A percentile compares a stretch with the other conserved stretches of the same genome.
These are phyloP conservation scores for Moxostoma hubbsi DNA, from an alignment of 2,797 vertebrate species.

Conservation along the genomic window DNA sequence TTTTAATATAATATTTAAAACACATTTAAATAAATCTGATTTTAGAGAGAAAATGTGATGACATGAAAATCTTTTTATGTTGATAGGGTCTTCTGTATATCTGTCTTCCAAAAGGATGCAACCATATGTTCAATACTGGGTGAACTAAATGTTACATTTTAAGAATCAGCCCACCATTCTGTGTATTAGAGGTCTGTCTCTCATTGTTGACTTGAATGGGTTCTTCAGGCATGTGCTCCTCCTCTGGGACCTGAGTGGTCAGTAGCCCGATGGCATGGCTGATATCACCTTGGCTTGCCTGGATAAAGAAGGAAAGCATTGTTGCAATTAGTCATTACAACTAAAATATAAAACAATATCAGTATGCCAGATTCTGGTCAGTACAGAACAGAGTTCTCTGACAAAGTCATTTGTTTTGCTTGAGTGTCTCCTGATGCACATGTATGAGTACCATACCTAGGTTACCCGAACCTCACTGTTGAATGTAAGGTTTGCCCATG, in stretches of 20 bases:
- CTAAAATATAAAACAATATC: not conserved
- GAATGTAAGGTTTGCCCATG: not conserved
- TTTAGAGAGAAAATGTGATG: slow-evolving; percentile 2
- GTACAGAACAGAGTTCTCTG: not conserved
- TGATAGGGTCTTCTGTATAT: not conserved
- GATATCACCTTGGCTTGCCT: slow-evolving; percentile 92
- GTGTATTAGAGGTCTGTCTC: not conserved
- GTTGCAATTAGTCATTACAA: not conserved
- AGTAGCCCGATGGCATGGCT: slow-evolving; percentile 89
- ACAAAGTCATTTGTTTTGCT: not conserved
- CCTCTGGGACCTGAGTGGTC: slow-evolving; percentile 75
- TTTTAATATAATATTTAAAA: no score
- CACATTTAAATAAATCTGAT: not conserved
- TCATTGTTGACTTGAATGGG: slow-evolving; percentile 67
- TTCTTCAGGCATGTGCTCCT: slow-evolving; percentile 69
- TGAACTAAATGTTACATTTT: no score
- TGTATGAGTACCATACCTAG: not conserved
- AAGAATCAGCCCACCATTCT: slow-evolving; percentile 68
- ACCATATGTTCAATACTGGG: no score
- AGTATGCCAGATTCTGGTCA: not conserved
- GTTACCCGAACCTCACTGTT: not conserved
- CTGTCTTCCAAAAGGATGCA: not conserved
- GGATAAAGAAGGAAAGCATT: slow-evolving; percentile 9
- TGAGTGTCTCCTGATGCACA: not conserved
- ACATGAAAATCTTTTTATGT: not conserved